Evolutionary conservation across 2,113 vertebrate species (phyloP).

Genomic region (Marcusenius ussheri): DNA sequence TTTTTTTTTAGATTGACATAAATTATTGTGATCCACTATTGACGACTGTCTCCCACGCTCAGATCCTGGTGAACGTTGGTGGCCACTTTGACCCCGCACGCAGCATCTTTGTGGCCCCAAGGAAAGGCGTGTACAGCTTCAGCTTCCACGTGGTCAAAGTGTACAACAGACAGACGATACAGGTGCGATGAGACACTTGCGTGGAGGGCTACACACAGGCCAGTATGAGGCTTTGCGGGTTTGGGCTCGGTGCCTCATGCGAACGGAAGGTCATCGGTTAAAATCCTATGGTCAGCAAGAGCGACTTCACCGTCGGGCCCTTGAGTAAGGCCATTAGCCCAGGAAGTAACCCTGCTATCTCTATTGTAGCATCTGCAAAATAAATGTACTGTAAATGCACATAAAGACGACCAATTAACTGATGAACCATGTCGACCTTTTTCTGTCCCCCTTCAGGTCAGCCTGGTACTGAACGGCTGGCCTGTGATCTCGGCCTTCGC

Average conservation of each 20-base stretch:
- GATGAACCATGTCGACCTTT: background rate
- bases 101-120: constrained; percentile 72
- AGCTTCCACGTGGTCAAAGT: constrained; percentile 81
- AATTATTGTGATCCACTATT: background rate
- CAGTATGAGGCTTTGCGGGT: background rate
- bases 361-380: background rate
- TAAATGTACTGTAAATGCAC: background rate
- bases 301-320: background rate
- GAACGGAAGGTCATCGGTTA: background rate
- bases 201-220: background rate
- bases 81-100: constrained; percentile 71
- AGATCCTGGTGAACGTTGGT: constrained; percentile 77
- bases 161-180: constrained; percentile 79
- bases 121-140: constrained; percentile 79
- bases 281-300: background rate
- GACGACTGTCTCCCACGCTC: background rate
- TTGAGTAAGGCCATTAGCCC: background rate
- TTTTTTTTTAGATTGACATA: background rate
- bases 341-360: background rate
- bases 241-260: background rate
- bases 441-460: constrained; percentile 57
- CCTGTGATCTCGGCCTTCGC: constrained; percentile 78
- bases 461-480: constrained; percentile 72
- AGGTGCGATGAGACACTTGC: constrained; percentile 47
- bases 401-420: background rate